A percentile compares a stretch with the other conserved stretches of the same genome.
Conservation (phyloP, 2,797 vertebrate genomes). For the Clarias fuscus region DNA sequence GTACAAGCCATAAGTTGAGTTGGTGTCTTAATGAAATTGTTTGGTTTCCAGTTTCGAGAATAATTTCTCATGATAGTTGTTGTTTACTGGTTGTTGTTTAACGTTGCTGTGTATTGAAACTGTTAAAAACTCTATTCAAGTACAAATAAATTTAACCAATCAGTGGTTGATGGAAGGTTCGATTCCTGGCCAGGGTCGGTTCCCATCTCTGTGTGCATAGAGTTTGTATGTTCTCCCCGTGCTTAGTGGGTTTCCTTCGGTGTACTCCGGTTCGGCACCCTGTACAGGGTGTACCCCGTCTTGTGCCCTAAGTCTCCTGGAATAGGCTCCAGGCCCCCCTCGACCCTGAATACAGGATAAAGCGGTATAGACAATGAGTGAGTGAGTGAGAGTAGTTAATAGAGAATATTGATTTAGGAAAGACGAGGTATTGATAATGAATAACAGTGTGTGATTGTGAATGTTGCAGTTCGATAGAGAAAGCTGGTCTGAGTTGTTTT, state of each 20-base stretch:
- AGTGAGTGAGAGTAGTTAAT: background rate
- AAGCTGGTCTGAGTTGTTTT: background rate
- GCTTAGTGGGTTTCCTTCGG: no score
- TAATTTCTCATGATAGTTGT: background rate
- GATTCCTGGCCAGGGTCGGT: no score
- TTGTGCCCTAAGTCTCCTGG: no score
- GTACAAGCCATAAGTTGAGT: background rate
- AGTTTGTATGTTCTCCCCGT: no score
- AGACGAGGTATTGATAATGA: background rate
- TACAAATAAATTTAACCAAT: background rate
- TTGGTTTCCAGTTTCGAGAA: background rate
- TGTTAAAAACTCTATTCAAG: background rate
- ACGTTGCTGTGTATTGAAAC: background rate
- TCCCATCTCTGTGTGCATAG: no score
- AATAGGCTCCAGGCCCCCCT: no score
- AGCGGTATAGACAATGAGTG: no score
- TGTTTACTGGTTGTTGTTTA: background rate
- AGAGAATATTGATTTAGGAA: background rate
- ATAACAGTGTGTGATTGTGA: background rate
- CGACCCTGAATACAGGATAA: no score
- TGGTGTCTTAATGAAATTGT: background rate
- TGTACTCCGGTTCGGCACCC: no score
- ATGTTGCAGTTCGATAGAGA: background rate
- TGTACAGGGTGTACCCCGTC: no score
- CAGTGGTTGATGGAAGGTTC: background rate